Base-by-base conservation (phyloP, 2,888 invertebrate species). In the Chloroclysta siterata region DNA sequence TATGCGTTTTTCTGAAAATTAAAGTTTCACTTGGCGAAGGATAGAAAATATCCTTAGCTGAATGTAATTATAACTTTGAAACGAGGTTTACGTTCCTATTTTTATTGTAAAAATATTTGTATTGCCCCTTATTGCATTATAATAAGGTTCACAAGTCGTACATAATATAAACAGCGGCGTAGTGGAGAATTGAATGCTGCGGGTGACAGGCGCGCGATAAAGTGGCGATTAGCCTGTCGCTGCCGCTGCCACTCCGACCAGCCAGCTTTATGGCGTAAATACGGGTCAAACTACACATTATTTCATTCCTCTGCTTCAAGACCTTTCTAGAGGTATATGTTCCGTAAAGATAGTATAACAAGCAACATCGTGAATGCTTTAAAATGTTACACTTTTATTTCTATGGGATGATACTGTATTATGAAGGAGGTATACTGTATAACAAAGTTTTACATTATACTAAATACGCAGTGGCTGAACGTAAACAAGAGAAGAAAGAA, bases 181-280 rank as follows among this genome's bases (percentile, higher is more conserved):
- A 63, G 61, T 64, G 65, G 61, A 56, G 66, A 68, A 82, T 80
- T 74, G 82, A 73, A 67, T 67, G 69, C 83, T 88, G 88, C 69
- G 69, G 76, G 55, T 85, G 88, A 88, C 87, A 88, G 85, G 68
- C 70, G 63, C 42, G 76, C 84, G 88, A 87, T 87, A 81, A 81
- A 85, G 87, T 85, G 85, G 77, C 84, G 88, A 88, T 88, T 87
- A 86, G 88, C 87, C 87, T 77, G 82, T 82, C 85, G 83, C 87
- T 81, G 88, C 84, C 85, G 75, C 70, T 74, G 69, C 72, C 74
- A 78, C 79, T 75, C 68, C 60, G 67, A 65, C 62, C 68, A 65
- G 68, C 61, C 68, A 65, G 69, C 63, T 69, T 69, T 66, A 66
- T 65, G 67, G 68, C 73, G 68, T 59, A 63, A 59, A 54, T 47